Percentiles rank a stretch among this genome's conserved stretches.
Conservation (phyloP, 2,888 invertebrate genomes). For the Scaptomyza reducta region DNA sequence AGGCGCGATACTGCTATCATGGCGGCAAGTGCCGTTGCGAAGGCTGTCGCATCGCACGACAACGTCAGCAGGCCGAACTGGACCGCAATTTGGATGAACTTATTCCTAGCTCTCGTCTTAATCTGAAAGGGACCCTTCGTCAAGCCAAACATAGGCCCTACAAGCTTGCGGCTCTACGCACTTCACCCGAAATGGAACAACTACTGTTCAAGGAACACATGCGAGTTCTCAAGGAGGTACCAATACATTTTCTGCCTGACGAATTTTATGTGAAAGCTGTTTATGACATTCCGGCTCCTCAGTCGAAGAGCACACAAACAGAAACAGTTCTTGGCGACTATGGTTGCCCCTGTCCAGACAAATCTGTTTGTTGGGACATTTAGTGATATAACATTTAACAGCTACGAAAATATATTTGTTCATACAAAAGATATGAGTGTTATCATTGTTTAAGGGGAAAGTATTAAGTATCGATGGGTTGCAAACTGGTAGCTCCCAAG, state of each 20-base stretch:
- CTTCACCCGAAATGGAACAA: constrained; percentile 37
- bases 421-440: neutral
- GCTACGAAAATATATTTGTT: constrained; percentile 39
- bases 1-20: constrained; percentile 63
- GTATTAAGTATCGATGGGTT: neutral
- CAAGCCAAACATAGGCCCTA: constrained; percentile 59
- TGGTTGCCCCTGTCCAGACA: constrained; percentile 64
- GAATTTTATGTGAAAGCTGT: constrained; percentile 32
- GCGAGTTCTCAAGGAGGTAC: constrained; percentile 30
- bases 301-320: constrained; percentile 58
- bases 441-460: neutral
- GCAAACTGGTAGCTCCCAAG: too few species aligned
- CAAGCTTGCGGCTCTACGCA: constrained; percentile 31
- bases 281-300: constrained; percentile 33
- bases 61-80: constrained; percentile 32
- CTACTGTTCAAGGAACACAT: constrained; percentile 52
- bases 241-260: constrained; percentile 59
- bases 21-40: constrained; percentile 68
- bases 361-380: constrained; percentile 63
- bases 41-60: constrained; percentile 36
- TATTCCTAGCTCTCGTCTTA: constrained; percentile 29
- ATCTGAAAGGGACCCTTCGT: constrained; percentile 52
- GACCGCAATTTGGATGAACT: constrained; percentile 54
- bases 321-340: constrained; percentile 55
- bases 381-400: constrained; percentile 4